Evolutionary conservation across 2,888 invertebrate species (phyloP), one percentile per base, ranked within the genome.

Genomic region (Saturnia pavonia): DNA sequence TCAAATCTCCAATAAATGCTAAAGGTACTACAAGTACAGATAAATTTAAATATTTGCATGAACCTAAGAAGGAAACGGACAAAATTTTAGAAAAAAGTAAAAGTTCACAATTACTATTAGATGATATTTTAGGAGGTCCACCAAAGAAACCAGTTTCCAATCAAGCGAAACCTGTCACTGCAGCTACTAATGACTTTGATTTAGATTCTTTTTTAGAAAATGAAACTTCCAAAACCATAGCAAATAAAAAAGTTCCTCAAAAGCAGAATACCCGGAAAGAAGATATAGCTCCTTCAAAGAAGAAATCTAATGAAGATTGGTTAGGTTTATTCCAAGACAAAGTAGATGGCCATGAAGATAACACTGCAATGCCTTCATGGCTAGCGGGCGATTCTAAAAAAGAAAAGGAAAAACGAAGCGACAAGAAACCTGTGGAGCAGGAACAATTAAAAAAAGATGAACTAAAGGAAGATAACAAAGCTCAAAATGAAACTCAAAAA

Each of bases 61-160:
- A 90, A 68, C 76, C 87, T 19, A 88, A 86, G 74, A 89, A 85
- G 76, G 86, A 85, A n/a, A 72, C 77, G 12, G 45, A 65, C 12
- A 89, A 90, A 77, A 71, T 85, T 19, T 71, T 85, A 72, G 88
- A 91, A 70, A 91, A 86, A 76, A 88, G 89, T 1, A 93, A 89
- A 77, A 92, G 90, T 76, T 90, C 92, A 1, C 92, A 92, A 74
- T 92, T 91, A n/a, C 85, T 92, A 74, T 80, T 95, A 67, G 92
- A 94, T 69, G 95, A 95, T 82, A 94, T 95, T 74, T 85, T 95
- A 71, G 95, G 95, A 34, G 88, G 91, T 11, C 83, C 94, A 51
- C 83, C 90, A 6, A 80, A 80, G 65, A 91, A 91, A 83, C 75
- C 82, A 14, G 76, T 75, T 14, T 76, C 82, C 7, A 82, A 70